Conservation (phyloP, 1,140 invertebrate genomes). For the Lordiphosa stackelbergi region DNA sequence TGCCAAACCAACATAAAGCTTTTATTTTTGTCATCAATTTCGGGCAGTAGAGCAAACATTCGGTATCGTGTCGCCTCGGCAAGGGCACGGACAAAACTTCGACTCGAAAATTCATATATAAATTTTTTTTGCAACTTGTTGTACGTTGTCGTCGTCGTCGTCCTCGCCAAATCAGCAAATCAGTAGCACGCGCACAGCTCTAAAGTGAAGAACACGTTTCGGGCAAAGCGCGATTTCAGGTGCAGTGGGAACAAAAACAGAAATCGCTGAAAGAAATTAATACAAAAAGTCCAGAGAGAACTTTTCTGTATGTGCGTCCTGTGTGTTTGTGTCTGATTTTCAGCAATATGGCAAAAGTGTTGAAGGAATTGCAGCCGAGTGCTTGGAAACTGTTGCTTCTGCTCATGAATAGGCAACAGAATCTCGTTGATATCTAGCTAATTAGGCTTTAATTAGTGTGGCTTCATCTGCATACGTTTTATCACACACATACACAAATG, state of each 20-base stretch:
- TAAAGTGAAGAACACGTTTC: slow-evolving; percentile 40
- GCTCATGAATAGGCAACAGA: no score
- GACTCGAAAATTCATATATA: slow-evolving; percentile 44
- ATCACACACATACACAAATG: background rate
- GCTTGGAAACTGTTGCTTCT: slow-evolving; percentile 42
- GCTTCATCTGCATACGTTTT: background rate
- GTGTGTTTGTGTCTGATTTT: slow-evolving; percentile 16
- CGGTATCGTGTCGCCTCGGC: slow-evolving; percentile 29
- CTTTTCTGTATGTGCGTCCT: slow-evolving; percentile 21
- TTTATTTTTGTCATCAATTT: slow-evolving; percentile 36
- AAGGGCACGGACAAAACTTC: slow-evolving; percentile 37
- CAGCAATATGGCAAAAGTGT: slow-evolving; percentile 46
- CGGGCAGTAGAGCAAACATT: slow-evolving; percentile 40
- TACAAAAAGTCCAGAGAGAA: slow-evolving; percentile 32
- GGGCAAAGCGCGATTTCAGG: slow-evolving; percentile 14
- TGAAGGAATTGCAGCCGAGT: slow-evolving; percentile 7
- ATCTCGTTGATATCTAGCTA: slow-evolving; percentile 4
- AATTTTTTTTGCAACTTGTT: slow-evolving; percentile 59
- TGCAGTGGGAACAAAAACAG: slow-evolving; percentile 22
- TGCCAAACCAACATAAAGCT: slow-evolving; percentile 43
- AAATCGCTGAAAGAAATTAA: slow-evolving; percentile 32
- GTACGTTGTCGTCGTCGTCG: slow-evolving; percentile 12
- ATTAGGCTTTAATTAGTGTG: slow-evolving; percentile 27
- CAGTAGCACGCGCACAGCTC: slow-evolving; percentile 64
- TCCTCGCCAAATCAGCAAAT: slow-evolving; percentile 46